These are phyloP conservation scores for Dascillus cervinus DNA, from an alignment of 2,888 invertebrate species.

Conservation along the genomic window DNA sequence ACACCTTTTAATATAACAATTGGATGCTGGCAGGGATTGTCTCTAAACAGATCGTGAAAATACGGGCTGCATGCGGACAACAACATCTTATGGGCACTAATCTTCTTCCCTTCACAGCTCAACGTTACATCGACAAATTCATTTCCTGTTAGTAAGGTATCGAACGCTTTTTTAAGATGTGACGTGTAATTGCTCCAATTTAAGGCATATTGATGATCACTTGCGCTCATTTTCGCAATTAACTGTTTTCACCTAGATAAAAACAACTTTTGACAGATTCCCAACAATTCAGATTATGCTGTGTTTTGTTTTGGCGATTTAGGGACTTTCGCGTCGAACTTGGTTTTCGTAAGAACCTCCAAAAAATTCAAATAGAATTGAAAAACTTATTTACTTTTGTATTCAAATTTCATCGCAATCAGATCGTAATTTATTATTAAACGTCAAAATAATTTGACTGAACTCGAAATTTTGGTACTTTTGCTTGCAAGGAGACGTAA, in stretches of 20 bases:
- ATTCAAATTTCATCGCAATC: too few relatives aligned
- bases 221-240: slow-evolving; percentile 17
- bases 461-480: too few relatives aligned
- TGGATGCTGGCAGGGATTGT: slow-evolving; percentile 62
- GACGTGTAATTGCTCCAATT: slow-evolving; percentile 82
- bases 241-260: neutral
- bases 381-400: too few relatives aligned
- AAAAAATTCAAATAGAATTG: too few relatives aligned
- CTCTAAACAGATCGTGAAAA: slow-evolving; percentile 49
- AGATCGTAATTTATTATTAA: too few relatives aligned
- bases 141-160: slow-evolving; percentile 59
- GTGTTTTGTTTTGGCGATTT: too few relatives aligned
- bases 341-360: too few relatives aligned
- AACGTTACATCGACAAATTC: slow-evolving; percentile 78
- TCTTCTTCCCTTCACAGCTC: slow-evolving; percentile 76
- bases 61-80: slow-evolving; percentile 79
- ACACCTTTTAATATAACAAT: slow-evolving; percentile 62
- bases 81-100: slow-evolving; percentile 78
- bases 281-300: neutral
- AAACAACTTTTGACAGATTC: slow-evolving; percentile 1
- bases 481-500: too few relatives aligned
- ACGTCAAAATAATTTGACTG: too few relatives aligned
- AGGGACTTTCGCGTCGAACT: too few relatives aligned
- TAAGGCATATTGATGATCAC: slow-evolving; percentile 68
- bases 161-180: slow-evolving; percentile 74